Evolutionary conservation across 1,140 invertebrate genomes (phyloP).

Genomic region (Aporrectodea caliginosa): DNA sequence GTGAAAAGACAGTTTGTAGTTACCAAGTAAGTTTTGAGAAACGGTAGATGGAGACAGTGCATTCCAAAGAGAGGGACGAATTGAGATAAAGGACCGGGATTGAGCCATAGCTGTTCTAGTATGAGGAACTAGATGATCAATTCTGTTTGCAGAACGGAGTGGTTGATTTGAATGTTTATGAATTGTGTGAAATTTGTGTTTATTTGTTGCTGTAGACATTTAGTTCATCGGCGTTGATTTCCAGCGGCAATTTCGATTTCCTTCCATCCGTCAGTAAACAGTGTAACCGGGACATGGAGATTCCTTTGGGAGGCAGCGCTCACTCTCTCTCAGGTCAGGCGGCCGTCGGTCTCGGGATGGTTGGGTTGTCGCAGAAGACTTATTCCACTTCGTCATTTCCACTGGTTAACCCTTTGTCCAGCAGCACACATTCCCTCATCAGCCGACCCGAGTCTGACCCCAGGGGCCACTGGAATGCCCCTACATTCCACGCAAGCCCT

Average conservation of each 20-base stretch:
- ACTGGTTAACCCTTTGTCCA: background rate
- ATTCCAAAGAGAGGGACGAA: no score
- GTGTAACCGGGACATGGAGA: background rate
- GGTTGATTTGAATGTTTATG: background rate
- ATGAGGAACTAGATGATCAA: background rate
- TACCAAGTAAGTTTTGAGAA: no score
- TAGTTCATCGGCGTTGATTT: background rate
- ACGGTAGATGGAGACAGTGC: no score
- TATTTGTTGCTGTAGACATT: background rate
- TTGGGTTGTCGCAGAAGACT: background rate
- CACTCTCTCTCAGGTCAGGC: background rate
- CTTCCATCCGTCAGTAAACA: background rate
- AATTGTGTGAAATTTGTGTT: background rate
- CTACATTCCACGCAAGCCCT: background rate
- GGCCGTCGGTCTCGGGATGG: background rate
- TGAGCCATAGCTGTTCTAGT: no score
- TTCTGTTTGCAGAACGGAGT: background rate
- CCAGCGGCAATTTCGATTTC: background rate
- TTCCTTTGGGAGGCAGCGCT: background rate
- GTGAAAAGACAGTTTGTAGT: no score
- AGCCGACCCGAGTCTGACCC: background rate
- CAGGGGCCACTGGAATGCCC: background rate
- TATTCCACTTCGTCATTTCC: background rate
- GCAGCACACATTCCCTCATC: background rate
- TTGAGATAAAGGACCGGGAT: no score